Base-by-base conservation (phyloP, 2,888 invertebrate genomes). In the Geophilus truncorum region DNA sequence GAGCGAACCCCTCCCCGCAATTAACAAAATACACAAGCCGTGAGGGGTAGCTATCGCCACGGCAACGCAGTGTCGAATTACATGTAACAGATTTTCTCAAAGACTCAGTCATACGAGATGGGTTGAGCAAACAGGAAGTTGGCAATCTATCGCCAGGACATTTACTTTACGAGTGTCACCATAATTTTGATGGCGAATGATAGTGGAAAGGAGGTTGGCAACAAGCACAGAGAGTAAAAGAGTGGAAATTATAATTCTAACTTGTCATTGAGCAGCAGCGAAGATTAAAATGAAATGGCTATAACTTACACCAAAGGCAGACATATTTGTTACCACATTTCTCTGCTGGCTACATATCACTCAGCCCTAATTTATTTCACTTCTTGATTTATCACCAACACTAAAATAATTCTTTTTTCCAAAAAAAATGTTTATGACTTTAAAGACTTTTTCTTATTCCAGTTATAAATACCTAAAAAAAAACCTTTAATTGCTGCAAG, bases 211-310 rank as follows among this genome's bases (percentile, higher is more conserved):
- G 57, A 10, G 28, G 70, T 70, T 15, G 70, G 70, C 51, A n/a
- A 51, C 5, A 28, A 28, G 28, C 28, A 28, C 23, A 70, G 28
- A 12, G 70, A 15, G 62, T n/a, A n/a, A n/a, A n/a, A 28, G 15
- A 70, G 70, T 70, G 70, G 28, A 70, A 70, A 70, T 70, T 70
- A 70, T 70, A 70, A 70, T 70, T 70, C 70, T 70, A 23, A 28
- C 70, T 70, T 70, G 70, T 70, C 70, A 70, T 25, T 70, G 70
- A 70, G 70, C 70, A 28, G 70, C 28, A 70, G 70, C 28, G 25
- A 70, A 70, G 70, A 70, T 70, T 70, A 70, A 70, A 70, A 70
- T 70, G 70, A 70, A 70, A 70, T 70, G 70, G 70, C 25, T 25
- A 70, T 70, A 70, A 70, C 25, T 70, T 70, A 70, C 28, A 70